Evolutionary conservation across 2,113 vertebrate species (phyloP).

Genomic region (Nannospalax galili): DNA sequence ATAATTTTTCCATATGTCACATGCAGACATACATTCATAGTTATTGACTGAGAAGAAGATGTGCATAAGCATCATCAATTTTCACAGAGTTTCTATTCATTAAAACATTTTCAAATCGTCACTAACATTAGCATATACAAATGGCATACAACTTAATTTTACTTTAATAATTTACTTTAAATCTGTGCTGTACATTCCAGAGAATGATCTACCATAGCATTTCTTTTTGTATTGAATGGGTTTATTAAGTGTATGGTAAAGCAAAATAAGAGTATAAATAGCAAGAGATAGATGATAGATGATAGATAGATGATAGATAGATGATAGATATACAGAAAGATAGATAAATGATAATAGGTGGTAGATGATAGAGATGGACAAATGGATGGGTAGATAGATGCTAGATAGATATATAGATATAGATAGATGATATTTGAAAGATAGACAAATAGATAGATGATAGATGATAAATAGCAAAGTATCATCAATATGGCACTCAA

Average conservation of each 20-base stretch:
- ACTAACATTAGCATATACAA: neutral
- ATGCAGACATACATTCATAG: too few relatives aligned
- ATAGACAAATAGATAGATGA: too few relatives aligned
- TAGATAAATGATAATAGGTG: too few relatives aligned
- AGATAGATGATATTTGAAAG: too few relatives aligned
- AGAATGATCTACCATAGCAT: too few relatives aligned
- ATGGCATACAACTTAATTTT: neutral
- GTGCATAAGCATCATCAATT: neutral
- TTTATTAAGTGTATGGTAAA: too few relatives aligned
- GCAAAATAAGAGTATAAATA: too few relatives aligned
- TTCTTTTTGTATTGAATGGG: too few relatives aligned
- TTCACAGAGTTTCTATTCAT: neutral
- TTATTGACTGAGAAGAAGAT: neutral
- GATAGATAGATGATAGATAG: neutral
- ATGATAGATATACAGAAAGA: neutral
- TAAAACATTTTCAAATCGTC: neutral
- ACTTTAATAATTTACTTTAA: neutral
- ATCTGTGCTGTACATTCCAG: neutral
- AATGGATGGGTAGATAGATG: too few relatives aligned
- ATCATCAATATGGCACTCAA: neutral
- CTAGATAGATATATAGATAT: neutral
- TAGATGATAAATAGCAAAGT: too few relatives aligned
- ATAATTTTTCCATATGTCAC: neutral
- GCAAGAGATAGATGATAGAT: neutral
- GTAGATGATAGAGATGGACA: too few relatives aligned